Evolutionary conservation across 2,888 invertebrate genomes (phyloP), one percentile per base, ranked within the genome.

Genomic region (Heliothis peltigera): DNA sequence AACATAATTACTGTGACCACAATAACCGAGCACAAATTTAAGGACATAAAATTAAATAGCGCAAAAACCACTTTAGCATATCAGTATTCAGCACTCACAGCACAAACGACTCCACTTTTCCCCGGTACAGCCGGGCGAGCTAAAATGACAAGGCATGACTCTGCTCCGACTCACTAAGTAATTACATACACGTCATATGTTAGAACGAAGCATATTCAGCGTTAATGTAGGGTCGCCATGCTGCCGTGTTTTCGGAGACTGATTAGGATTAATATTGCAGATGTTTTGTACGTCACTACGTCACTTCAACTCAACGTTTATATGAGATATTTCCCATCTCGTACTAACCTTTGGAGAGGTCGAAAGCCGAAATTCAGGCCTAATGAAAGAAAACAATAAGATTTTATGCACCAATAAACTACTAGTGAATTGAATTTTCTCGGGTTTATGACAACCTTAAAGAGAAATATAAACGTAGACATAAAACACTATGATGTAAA

Each of bases 91-190:
- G 78, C 80, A 77, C 82, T 80, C 79, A 70, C 69, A 82, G 75
- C 77, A 84, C 81, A 86, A 87, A 87, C 84, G 85, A 84, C 80
- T 84, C 84, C 84, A 82, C 84, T 86, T 84, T 77, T 77, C 80
- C 77, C 66, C 70, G 70, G 75, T 71, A 74, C 58, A 70, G 63
- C 56, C 70, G 74, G 75, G 70, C 82, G 82, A 84, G 87, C 89
- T 87, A 87, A 92, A 92, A 92, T 94, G 94, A 93, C 93, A 92
- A 85, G 87, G 94, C 93, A 93, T 93, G 93, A 94, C 91, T 89
- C 73, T 87, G 92, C 93, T 86, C 82, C 87, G 81, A 85, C 84
- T 82, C 82, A 82, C 87, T 93, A 93, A 94, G 94, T 94, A 93
- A 93, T 93, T 93, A 93, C 92, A 90, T 89, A 90, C 91, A 88